A percentile compares a stretch with the other conserved stretches of the same genome.
phyloP scores from a whole-genome alignment of 2,797 vertebrate species.

The Aplochiton taeniatus region DNA sequence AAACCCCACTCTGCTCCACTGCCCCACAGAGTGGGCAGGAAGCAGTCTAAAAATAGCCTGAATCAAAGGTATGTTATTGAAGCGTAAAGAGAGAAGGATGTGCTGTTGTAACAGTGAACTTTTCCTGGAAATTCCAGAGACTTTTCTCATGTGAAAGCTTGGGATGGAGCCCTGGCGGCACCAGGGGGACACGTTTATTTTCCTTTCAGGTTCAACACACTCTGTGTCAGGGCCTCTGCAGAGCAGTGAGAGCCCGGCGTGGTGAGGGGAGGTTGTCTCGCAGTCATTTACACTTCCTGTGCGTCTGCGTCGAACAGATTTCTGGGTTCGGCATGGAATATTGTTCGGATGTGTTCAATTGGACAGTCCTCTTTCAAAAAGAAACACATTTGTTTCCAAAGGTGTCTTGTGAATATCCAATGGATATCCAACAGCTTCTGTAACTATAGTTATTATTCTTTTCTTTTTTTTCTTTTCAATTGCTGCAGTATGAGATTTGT shows the following conservation, averaged over 20 bases:
- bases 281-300: no score
- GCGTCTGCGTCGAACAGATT: no score
- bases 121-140: slow-evolving; percentile 73
- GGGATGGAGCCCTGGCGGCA: slow-evolving; percentile 78
- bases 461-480: neutral
- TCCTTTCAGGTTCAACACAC: slow-evolving; percentile 64
- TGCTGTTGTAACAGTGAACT: slow-evolving; percentile 84
- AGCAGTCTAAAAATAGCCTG: slow-evolving; percentile 87
- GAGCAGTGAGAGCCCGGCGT: neutral
- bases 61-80: slow-evolving; percentile 93
- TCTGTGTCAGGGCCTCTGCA: slow-evolving; percentile 43
- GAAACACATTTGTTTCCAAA: no score
- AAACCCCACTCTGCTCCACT: slow-evolving; percentile 7
- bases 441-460: no score
- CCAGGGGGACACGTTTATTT: slow-evolving; percentile 68
- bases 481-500: slow-evolving; percentile 24
- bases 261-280: neutral
- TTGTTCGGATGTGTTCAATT: no score
- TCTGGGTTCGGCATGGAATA: no score
- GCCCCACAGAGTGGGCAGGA: slow-evolving; percentile 39
- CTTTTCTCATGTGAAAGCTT: slow-evolving; percentile 90
- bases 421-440: neutral
- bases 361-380: no score
- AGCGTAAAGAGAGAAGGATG: slow-evolving; percentile 91
- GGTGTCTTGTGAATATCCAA: neutral